Percentiles rank a stretch among this genome's conserved stretches.
These are phyloP conservation scores for Lasiommata megera DNA, from an alignment of 2,888 invertebrate genomes.

Conservation along the genomic window DNA sequence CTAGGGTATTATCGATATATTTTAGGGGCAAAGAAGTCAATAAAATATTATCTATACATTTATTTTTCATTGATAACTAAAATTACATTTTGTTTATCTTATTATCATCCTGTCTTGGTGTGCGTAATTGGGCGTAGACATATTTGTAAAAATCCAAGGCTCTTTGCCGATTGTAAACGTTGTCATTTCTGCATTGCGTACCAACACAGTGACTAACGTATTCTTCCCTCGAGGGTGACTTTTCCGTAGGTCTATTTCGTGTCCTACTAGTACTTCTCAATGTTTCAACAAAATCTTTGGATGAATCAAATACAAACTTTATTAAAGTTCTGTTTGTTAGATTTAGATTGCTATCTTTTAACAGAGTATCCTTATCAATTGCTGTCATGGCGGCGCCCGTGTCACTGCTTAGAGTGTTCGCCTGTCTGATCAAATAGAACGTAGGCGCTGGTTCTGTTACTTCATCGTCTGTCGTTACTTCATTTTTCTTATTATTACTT, in stretches of 20 bases:
- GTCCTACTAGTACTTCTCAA: slow-evolving; percentile 59
- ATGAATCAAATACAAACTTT: slow-evolving; percentile 70
- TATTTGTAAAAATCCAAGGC: slow-evolving; percentile 77
- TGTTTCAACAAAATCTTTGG: slow-evolving; percentile 70
- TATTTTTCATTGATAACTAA: slow-evolving; percentile 30
- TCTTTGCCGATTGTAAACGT: slow-evolving; percentile 65
- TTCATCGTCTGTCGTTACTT: slow-evolving; percentile 57
- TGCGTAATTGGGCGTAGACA: slow-evolving; percentile 69
- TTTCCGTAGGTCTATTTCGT: slow-evolving; percentile 44
- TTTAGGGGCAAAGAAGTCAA: slow-evolving; percentile 25
- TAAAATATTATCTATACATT: slow-evolving; percentile 32
- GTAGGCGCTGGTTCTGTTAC: slow-evolving; percentile 69
- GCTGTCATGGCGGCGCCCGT: slow-evolving; percentile 65
- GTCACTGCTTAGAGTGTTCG: slow-evolving; percentile 56
- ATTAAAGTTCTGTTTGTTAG: slow-evolving; percentile 69
- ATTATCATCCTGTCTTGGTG: slow-evolving; percentile 52
- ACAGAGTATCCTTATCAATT: slow-evolving; percentile 61
- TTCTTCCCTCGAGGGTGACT: slow-evolving; percentile 48
- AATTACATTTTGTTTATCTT: slow-evolving; percentile 37
- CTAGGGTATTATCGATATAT: background rate
- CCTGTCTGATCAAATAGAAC: slow-evolving; percentile 70
- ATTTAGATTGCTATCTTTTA: slow-evolving; percentile 60
- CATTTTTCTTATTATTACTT: slow-evolving; percentile 44
- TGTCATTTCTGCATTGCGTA: slow-evolving; percentile 57
- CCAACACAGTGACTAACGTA: slow-evolving; percentile 60